These are phyloP conservation scores for Campoplex nolae DNA, from an alignment of 2,888 invertebrate species.

Conservation along the genomic window DNA sequence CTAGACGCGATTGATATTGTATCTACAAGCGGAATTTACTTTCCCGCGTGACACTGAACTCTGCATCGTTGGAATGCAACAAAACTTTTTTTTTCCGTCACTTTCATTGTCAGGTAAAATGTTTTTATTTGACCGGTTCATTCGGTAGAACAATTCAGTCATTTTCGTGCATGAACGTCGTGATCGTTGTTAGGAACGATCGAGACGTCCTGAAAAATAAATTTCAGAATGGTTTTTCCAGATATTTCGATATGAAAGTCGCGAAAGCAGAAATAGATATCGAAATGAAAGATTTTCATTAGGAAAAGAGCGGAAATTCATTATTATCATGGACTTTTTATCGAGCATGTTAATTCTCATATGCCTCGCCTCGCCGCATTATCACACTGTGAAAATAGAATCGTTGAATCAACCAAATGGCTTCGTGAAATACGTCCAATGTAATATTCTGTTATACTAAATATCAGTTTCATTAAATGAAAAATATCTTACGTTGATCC, in stretches of 20 bases:
- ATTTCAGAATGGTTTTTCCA: no score
- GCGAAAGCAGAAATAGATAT: not conserved
- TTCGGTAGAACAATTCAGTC: no score
- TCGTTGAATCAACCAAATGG: no score
- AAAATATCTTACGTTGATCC: no score
- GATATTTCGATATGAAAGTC: not conserved
- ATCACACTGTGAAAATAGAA: no score
- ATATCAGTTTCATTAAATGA: no score
- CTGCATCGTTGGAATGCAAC: not conserved
- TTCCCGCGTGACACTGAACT: not conserved
- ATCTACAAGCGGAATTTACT: no score
- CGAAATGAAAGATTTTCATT: conserved; percentile 7
- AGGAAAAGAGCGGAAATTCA: conserved; percentile 20
- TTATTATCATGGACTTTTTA: not conserved
- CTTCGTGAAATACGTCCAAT: no score
- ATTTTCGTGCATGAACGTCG: no score
- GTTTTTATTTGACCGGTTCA: not conserved
- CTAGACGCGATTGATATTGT: not conserved
- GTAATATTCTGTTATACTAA: no score
- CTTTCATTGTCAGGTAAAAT: not conserved
- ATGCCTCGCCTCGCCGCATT: not conserved
- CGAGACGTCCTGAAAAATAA: no score
- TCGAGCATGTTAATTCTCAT: conserved; percentile 1
- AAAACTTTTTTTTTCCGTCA: not conserved
- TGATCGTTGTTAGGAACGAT: no score